Evolutionary conservation across 1,140 invertebrate species (phyloP), one percentile per base, ranked within the genome.

Genomic region (Bradysia coprophila): DNA sequence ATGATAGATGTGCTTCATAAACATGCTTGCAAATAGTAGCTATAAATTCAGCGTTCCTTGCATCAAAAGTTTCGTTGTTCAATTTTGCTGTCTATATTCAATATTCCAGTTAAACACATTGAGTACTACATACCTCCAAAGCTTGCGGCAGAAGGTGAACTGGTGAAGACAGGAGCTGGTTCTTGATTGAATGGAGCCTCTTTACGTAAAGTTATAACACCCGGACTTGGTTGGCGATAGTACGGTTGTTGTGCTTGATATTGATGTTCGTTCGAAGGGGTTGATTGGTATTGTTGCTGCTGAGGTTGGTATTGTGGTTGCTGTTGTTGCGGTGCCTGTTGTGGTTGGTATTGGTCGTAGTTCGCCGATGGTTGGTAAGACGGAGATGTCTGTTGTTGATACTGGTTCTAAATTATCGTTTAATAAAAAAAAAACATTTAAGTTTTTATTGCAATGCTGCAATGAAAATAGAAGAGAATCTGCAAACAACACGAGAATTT

Each of bases 181-280:
- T 70, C 66, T 67, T 85, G 81, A 49, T 75, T 75, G 34, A 84
- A 67, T 20, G 82, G 81, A 33, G 71, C 66, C 54, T 75, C 66
- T 44, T 70, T 71, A 49, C 79, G 69, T 19, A 86, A 68, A 22
- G 73, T 76, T 43, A 85, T 81, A 22, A 73, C 63, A 44, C 70
- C 61, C 20, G 66, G 57, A 49, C 53, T 50, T 43, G 44, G 48
- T 49, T 56, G 47, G 44, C 56, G 56, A 38, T 38, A 38, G 18
- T 20, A 38, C 13, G 39, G 21, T 47, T 48, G 49, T 32, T 49
- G 49, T 45, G 55, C 55, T 46, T 51, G 50, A 49, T 60, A 53
- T 19, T 48, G 49, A 50, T 62, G 33, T 48, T 51, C 46, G 22
- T 23, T 43, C 16, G 46, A 50, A 23, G 43, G 3, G 45, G 50